These are phyloP conservation scores for Carassius auratus DNA, from an alignment of 2,113 vertebrate species.

Conservation along the genomic window DNA sequence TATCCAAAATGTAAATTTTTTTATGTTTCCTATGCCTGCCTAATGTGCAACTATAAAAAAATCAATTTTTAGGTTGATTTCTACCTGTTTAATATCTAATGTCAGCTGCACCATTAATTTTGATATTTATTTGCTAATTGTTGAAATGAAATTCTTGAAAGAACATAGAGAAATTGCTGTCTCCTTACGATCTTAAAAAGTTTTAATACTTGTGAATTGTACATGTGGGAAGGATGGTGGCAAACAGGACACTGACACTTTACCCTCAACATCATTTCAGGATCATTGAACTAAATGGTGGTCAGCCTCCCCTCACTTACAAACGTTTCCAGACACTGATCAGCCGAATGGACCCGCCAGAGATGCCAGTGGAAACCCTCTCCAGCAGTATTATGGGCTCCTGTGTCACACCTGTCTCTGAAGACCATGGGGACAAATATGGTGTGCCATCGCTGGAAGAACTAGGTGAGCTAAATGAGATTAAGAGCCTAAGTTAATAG, in stretches of 20 bases:
- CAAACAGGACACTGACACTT: not conserved
- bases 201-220: not conserved
- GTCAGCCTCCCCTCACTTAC: constrained; percentile 79
- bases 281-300: constrained; percentile 77
- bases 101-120: not conserved
- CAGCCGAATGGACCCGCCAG: constrained; percentile 76
- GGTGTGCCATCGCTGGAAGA: constrained; percentile 79
- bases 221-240: not conserved
- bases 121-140: not conserved
- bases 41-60: no score
- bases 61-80: no score
- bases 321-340: constrained; percentile 81
- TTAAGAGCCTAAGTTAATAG: not conserved
- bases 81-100: not conserved
- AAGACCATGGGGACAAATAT: constrained; percentile 78
- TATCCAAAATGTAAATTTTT: no score
- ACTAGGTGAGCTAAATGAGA: constrained; percentile 66
- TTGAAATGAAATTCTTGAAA: not conserved
- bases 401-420: constrained; percentile 73
- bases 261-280: constrained; percentile 51
- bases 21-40: no score
- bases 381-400: constrained; percentile 70
- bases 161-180: no score
- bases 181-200: not conserved
- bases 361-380: constrained; percentile 74